Evolutionary conservation across 64 coral and sea anemone genomes (phyloP), one percentile per base, ranked within the genome.

Genomic region (Anthopleura sola): DNA sequence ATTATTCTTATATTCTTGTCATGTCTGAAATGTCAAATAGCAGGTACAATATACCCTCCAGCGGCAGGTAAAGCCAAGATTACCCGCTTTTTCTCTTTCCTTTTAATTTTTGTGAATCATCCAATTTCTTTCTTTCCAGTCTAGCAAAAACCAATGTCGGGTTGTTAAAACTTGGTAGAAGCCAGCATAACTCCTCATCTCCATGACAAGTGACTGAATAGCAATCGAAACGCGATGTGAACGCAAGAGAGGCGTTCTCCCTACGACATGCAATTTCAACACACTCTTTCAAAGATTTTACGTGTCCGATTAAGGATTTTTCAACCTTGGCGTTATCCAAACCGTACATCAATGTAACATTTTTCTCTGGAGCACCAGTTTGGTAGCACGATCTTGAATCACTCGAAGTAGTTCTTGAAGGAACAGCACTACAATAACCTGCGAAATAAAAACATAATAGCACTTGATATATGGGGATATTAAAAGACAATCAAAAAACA

Each of bases 141-240:
- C 82, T 31, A 9, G 82, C 82, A 57, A 83, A 83, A 56, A 83
- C 82, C 32, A 83, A 29, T 19, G 82, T 56, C 5, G 82, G 82
- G 50, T 83, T 83, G 28, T 83, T 36, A 83, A 83, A 83, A 31
- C 82, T 83, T 26, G 82, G 82, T 37, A 83, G 58, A 55, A 83
- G 47, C 82, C 82, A 83, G 51, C 82, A 83, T 20, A 83, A 36
- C 47, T 83, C 82, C 2, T 83, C 51, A 28, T 83, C 82, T 23
- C 82, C 82, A 37, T 83, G 44, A 83, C 82, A 83, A 2, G 24
- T 49, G 1, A 83, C 28, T 24, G 37, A 26, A 58, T 56, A 83
- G 36, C 82, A 83, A 34, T 83, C 82, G 28, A 56, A 83, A 34
- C 82, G 36, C 17, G 82, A 83, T 0, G 49, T 83, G 29, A 48